A percentile compares a stretch with the other conserved stretches of the same genome.
phyloP scores from a whole-genome alignment of 2,797 vertebrate genomes.

The Hippoglossus hippoglossus region DNA sequence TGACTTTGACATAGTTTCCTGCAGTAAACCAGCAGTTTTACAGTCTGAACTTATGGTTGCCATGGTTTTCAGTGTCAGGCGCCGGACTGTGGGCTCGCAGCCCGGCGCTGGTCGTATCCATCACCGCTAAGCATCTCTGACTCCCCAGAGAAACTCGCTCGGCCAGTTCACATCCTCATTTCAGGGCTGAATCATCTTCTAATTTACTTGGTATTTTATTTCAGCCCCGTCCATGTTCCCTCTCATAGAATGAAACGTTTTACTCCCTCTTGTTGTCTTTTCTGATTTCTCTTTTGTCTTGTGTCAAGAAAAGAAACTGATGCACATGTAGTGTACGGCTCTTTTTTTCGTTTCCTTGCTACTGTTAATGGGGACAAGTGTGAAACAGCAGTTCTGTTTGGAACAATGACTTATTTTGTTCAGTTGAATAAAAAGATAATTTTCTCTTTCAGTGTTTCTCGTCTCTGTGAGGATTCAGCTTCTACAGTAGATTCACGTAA shows the following conservation, averaged over 20 bases:
- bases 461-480: neutral
- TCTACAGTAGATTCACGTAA: neutral
- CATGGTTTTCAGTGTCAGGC: slow-evolving; percentile 10
- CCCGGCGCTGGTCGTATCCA: slow-evolving; percentile 5
- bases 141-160: neutral
- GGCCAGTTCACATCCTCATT: neutral
- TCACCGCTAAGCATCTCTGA: slow-evolving; percentile 19
- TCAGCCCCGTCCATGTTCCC: neutral
- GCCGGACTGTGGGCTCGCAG: neutral
- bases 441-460: slow-evolving; percentile 6
- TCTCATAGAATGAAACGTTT: neutral
- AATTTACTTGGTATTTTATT: slow-evolving; percentile 7
- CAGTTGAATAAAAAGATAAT: neutral
- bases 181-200: slow-evolving; percentile 2
- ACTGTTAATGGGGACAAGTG: too few relatives aligned
- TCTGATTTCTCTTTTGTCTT: neutral
- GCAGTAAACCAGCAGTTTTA: neutral
- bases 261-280: neutral
- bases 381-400: too few relatives aligned
- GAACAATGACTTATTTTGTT: too few relatives aligned
- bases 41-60: neutral
- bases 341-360: too few relatives aligned
- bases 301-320: neutral
- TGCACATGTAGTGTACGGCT: neutral
- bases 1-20: neutral